Percentiles rank a stretch among this genome's conserved stretches.
phyloP scores from a whole-genome alignment of 2,113 vertebrate species.

The Calidris pygmaea region DNA sequence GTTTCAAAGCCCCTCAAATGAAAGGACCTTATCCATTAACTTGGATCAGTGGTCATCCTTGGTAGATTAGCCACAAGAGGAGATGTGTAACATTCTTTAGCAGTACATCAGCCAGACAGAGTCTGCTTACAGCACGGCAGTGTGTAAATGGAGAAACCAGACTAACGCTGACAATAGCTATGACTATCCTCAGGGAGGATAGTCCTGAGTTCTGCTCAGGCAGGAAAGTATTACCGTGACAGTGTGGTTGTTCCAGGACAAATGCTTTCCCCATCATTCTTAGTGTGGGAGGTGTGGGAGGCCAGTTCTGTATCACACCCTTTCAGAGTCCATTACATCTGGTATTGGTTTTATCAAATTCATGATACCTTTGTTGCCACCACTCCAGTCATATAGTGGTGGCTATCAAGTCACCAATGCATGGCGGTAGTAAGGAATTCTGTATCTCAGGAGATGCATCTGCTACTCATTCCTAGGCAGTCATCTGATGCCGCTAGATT shows the following conservation, averaged over 20 bases:
- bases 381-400: neutral
- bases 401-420: neutral
- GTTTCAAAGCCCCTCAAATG: neutral
- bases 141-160: neutral
- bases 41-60: neutral
- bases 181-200: neutral
- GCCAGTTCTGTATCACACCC: neutral
- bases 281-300: neutral
- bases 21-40: neutral
- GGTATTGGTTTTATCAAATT: neutral
- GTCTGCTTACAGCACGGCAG: neutral
- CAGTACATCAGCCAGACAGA: neutral
- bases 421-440: neutral
- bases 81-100: neutral
- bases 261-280: neutral
- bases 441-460: neutral
- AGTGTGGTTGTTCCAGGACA: neutral
- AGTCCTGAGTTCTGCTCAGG: neutral
- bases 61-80: neutral
- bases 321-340: neutral
- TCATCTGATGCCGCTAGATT: neutral
- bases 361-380: neutral
- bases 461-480: slow-evolving; percentile 12
- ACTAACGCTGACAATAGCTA: neutral
- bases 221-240: neutral